phyloP scores from a whole-genome alignment of 2,888 invertebrate species.

The Dichetophora obliterata region DNA sequence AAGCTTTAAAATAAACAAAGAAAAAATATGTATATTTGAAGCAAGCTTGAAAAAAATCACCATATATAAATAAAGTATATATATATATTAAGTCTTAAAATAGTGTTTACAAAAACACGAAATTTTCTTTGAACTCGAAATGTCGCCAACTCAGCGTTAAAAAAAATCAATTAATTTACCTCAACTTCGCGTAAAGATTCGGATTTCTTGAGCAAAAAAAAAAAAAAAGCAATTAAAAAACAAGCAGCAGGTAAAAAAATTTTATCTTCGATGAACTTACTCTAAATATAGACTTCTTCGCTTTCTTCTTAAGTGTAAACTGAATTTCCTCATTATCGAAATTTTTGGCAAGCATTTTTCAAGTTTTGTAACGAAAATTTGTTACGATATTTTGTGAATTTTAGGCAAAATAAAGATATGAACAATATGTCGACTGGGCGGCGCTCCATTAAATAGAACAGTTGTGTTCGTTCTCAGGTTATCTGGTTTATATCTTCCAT shows the following conservation, averaged over 20 bases:
- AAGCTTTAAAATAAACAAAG: background rate
- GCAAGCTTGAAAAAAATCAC: background rate
- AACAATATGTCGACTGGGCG: too few species aligned
- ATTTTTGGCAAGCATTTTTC: background rate
- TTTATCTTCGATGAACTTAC: constrained; percentile 13
- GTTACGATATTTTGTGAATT: too few species aligned
- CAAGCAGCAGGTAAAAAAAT: background rate
- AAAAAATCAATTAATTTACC: constrained; percentile 13
- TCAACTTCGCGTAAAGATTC: background rate
- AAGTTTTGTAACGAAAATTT: background rate
- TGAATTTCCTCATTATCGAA: background rate
- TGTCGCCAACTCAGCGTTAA: background rate
- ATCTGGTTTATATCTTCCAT: too few species aligned
- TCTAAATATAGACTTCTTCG: background rate
- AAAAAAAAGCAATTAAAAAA: too few species aligned
- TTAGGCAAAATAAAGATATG: too few species aligned
- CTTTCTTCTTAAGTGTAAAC: background rate
- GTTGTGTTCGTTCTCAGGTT: too few species aligned
- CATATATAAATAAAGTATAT: too few species aligned
- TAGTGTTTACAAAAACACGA: background rate
- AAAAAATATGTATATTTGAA: background rate
- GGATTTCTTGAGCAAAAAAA: background rate
- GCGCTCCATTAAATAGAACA: too few species aligned
- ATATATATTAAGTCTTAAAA: background rate
- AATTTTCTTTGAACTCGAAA: background rate